phyloP scores from a whole-genome alignment of 2,113 vertebrate species.

The Cranoglanis bouderius region DNA sequence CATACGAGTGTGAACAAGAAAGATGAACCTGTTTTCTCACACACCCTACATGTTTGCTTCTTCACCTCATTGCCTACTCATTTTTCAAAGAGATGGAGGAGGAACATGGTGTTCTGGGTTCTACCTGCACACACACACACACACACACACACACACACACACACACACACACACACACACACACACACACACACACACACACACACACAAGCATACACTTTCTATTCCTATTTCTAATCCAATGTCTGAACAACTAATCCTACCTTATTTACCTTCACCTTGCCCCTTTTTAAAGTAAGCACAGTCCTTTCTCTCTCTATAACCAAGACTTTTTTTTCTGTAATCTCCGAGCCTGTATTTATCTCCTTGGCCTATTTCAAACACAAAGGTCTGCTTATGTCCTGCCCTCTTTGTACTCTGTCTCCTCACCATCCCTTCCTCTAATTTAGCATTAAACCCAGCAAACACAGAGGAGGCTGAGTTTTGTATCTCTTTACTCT shows the following conservation, averaged over 20 bases:
- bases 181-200: not conserved
- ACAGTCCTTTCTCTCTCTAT: not conserved
- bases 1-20: not conserved
- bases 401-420: not conserved
- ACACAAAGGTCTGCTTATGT: conserved; percentile 7
- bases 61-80: not conserved
- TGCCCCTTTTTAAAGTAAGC: not conserved
- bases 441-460: not conserved
- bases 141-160: not conserved
- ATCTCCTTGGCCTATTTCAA: not conserved
- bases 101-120: not conserved
- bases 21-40: conserved; percentile 1
- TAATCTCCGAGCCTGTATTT: not conserved
- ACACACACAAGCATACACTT: not conserved
- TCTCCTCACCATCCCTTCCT: not conserved
- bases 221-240: not conserved
- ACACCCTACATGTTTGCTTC: conserved; percentile 16
- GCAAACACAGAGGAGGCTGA: not conserved
- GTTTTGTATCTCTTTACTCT: not conserved
- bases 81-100: not conserved
- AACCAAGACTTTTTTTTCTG: not conserved
- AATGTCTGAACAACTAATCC: not conserved
- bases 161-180: not conserved
- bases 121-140: not conserved
- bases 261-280: not conserved